A percentile compares a stretch with the other conserved stretches of the same genome.
These are phyloP conservation scores for Epistrophe grossulariae DNA, from an alignment of 2,888 invertebrate species.

Conservation along the genomic window DNA sequence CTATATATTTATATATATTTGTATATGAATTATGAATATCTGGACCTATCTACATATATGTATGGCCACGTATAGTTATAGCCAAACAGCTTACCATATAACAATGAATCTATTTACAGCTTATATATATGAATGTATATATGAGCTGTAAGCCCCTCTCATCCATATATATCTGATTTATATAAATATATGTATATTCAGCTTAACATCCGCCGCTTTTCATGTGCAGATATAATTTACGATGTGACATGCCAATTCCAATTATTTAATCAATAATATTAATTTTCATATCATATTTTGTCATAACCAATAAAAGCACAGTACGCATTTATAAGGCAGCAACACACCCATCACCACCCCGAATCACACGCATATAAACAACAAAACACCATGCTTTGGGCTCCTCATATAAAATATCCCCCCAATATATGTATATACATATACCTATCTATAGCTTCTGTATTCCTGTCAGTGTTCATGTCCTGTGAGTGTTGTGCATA, in stretches of 20 bases:
- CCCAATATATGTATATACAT: too few species aligned
- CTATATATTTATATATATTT: too few species aligned
- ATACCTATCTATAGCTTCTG: background rate
- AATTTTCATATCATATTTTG: conserved; percentile 84
- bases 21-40: background rate
- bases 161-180: background rate
- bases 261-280: conserved; percentile 84
- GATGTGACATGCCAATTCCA: conserved; percentile 82
- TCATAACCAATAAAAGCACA: conserved; percentile 83
- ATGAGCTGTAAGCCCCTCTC: background rate
- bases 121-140: too few species aligned
- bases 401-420: background rate
- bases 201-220: conserved; percentile 72
- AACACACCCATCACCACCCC: conserved; percentile 12
- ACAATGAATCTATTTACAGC: conserved; percentile 40
- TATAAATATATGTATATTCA: conserved; percentile 14
- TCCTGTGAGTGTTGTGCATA: conserved; percentile 69
- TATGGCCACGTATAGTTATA: background rate
- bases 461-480: conserved; percentile 47
- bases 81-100: conserved; percentile 7
- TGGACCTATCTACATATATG: too few species aligned
- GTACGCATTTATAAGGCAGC: conserved; percentile 77
- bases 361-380: conserved; percentile 39
- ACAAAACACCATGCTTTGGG: background rate
- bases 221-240: conserved; percentile 79